These are phyloP conservation scores for Colinus virginianus DNA, from an alignment of 2,113 vertebrate genomes.

Conservation along the genomic window DNA sequence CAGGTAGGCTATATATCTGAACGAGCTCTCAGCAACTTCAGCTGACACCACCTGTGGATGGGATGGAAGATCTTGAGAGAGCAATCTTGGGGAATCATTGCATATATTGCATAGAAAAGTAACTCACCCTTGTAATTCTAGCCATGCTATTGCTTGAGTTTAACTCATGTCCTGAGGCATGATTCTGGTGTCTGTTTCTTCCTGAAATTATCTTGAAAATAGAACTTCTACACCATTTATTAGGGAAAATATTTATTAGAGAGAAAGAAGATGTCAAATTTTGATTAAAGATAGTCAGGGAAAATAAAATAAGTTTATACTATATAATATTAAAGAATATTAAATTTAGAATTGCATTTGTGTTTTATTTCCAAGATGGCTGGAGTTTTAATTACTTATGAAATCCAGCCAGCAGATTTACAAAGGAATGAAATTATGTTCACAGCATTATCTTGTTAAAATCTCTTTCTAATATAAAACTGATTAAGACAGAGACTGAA, in stretches of 20 bases:
- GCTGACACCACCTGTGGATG: neutral
- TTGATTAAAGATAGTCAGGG: neutral
- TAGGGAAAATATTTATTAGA: neutral
- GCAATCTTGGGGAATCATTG: neutral
- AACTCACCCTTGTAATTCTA: neutral
- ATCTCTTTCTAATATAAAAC: conserved; percentile 37
- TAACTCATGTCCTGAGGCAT: neutral
- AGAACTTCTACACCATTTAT: neutral
- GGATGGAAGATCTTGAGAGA: neutral
- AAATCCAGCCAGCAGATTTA: conserved; percentile 27
- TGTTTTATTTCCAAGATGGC: conserved; percentile 28
- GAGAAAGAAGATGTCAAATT: neutral
- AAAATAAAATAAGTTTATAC: neutral
- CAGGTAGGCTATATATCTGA: neutral
- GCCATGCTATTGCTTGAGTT: neutral
- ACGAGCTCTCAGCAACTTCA: neutral
- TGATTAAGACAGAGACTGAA: conserved; percentile 48
- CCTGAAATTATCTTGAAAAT: neutral
- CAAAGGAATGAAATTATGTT: conserved; percentile 31
- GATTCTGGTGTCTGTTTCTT: neutral
- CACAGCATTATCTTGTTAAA: conserved; percentile 16
- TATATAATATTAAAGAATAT: neutral
- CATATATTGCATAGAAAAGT: neutral
- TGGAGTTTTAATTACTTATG: conserved; percentile 31
- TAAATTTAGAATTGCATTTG: conserved; percentile 18